Base-by-base conservation (phyloP, 2,113 vertebrate genomes). In the Grus americana region DNA sequence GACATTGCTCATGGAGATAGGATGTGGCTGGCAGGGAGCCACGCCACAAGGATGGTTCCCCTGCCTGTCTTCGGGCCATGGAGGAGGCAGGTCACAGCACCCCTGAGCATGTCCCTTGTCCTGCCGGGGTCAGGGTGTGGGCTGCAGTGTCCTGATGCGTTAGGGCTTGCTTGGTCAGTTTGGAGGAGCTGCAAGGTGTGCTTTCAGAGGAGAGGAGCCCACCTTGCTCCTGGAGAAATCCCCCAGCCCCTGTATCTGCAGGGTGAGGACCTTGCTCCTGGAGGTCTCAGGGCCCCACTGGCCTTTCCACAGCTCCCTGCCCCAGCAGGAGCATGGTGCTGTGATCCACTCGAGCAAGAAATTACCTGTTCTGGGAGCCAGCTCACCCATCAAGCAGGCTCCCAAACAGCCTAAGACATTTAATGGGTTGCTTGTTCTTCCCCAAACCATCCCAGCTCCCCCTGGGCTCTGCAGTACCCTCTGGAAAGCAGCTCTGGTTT, bases 61-160 rank as follows among this genome's bases (percentile, higher is more conserved):
- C 36, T 62, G 38, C 59, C 32, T 62, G 12, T 70, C n/a, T 50
- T 79, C 0, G 0, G 38, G 26, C 11, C 19, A 27, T 0, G 0
- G 38, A 49, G 40, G 21, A 71, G 15, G 11, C 32, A 32, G 62
- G 10, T 40, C 4, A 6, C 1, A 71, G 32, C 52, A 55, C 15
- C 23, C 15, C 23, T 24, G 23, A 3, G 1, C 3, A 5, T 50
- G 55, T 42, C 17, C 22, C 38, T 57, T 83, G 19, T 26, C 74
- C n/a, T 73, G 0, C 8, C 0, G 2, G 27, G 27, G 20, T 10
- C 36, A 40, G 32, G 6, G 16, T 19, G 5, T 71, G 23, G 11
- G 4, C 34, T 63, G 15, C 44, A n/a, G 20, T 36, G 42, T 63
- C 47, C 23, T 62, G 6, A 6, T 66, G 47, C 17, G 6, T 50